A percentile compares a stretch with the other conserved stretches of the same genome.
Evolutionary conservation across 2,797 vertebrate species (phyloP).

Genomic region (Rhincodon typus): DNA sequence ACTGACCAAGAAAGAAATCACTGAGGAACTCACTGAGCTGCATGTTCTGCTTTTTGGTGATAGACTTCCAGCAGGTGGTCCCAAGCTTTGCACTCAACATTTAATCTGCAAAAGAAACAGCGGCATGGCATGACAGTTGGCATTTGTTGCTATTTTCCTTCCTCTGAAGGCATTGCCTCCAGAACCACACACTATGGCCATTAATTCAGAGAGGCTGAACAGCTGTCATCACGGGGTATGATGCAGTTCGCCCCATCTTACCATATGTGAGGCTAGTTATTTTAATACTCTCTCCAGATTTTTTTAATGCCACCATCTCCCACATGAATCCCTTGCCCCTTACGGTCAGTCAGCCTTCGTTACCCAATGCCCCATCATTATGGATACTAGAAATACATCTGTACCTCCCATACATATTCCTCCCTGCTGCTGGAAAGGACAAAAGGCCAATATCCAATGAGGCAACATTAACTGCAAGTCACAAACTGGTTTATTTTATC

Average conservation of each 20-base stretch:
- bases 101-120: constrained; percentile 52
- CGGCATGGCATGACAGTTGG: background rate
- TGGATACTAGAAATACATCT: no score
- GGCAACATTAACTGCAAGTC: background rate
- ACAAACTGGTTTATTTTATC: background rate
- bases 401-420: no score
- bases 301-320: no score
- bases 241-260: background rate
- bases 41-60: constrained; percentile 53
- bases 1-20: background rate
- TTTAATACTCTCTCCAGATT: no score
- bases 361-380: background rate
- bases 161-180: background rate
- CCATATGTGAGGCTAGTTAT: no score
- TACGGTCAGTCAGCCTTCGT: background rate
- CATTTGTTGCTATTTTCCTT: background rate
- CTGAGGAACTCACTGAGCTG: constrained; percentile 54
- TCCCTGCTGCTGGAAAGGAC: background rate
- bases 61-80: constrained; percentile 61
- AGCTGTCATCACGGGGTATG: background rate
- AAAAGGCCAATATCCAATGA: background rate
- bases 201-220: background rate
- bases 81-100: constrained; percentile 62
- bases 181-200: background rate
- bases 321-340: background rate